phyloP scores from a whole-genome alignment of 1,140 invertebrate species.

The Drosophila murphyi region DNA sequence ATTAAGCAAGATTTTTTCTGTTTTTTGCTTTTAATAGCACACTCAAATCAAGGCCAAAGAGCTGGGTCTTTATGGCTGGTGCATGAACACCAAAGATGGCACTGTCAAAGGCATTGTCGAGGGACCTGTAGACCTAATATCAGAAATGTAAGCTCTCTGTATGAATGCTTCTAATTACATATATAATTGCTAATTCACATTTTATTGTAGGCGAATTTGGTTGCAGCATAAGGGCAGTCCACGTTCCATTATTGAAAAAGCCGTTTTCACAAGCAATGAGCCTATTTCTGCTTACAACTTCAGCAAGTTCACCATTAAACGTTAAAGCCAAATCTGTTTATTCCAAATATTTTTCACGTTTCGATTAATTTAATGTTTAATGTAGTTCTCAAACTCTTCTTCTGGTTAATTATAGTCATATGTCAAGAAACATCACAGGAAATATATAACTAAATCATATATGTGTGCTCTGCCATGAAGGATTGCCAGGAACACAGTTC shows the following conservation, averaged over 20 bases:
- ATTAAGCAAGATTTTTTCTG: background rate
- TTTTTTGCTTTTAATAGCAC: conserved; percentile 25
- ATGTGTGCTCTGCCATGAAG: background rate
- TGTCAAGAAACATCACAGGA: background rate
- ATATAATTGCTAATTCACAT: background rate
- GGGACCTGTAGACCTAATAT: conserved; percentile 48
- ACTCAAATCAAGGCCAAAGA: conserved; percentile 53
- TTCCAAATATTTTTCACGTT: background rate
- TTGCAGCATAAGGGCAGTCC: conserved; percentile 66
- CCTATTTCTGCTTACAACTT: conserved; percentile 40
- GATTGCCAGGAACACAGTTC: conserved; percentile 17
- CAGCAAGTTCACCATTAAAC: conserved; percentile 45
- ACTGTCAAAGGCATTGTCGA: conserved; percentile 63
- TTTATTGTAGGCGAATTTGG: conserved; percentile 48
- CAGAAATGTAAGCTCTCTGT: conserved; percentile 46
- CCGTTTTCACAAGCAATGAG: conserved; percentile 56
- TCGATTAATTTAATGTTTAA: background rate
- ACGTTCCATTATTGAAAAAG: conserved; percentile 53
- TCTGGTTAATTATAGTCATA: background rate
- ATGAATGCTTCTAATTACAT: background rate
- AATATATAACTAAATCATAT: conserved; percentile 3
- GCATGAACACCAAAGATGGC: conserved; percentile 61
- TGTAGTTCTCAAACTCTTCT: background rate
- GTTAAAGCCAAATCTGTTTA: conserved; percentile 13
- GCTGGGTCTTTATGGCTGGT: conserved; percentile 60